Evolutionary conservation across 1,140 invertebrate genomes (phyloP).

Genomic region (Aphelinus atriplicis): DNA sequence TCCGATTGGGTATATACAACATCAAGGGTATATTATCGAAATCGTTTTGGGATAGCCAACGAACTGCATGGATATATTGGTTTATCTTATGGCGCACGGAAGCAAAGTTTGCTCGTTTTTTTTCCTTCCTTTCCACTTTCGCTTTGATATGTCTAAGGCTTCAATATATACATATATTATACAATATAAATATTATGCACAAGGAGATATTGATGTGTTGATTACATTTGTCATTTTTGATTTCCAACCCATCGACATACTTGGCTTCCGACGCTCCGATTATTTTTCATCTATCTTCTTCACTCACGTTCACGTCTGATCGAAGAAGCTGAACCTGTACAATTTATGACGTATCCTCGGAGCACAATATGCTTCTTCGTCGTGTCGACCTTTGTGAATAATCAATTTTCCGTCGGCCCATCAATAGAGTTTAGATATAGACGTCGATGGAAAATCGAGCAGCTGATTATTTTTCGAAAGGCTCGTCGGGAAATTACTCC

Average conservation of each 20-base stretch:
- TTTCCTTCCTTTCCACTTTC: background rate
- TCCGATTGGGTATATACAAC: background rate
- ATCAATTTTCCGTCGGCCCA: too few species aligned
- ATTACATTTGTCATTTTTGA: background rate
- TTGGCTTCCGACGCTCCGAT: slow-evolving; percentile 12
- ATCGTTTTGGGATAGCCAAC: background rate
- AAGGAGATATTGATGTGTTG: too few species aligned
- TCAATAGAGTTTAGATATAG: too few species aligned
- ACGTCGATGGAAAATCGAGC: too few species aligned
- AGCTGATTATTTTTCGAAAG: too few species aligned
- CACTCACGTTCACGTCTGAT: background rate
- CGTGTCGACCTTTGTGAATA: too few species aligned
- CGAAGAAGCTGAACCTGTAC: background rate
- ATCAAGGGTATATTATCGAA: too few species aligned
- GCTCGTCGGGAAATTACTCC: background rate
- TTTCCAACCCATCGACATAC: background rate
- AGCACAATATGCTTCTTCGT: too few species aligned
- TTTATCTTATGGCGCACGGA: slow-evolving; percentile 9
- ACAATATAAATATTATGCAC: too few species aligned
- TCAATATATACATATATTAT: too few species aligned
- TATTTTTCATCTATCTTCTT: background rate
- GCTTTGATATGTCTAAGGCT: background rate
- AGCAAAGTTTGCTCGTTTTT: slow-evolving; percentile 4
- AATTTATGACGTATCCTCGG: background rate
- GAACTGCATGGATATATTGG: slow-evolving; percentile 26